Percentiles rank a stretch among this genome's conserved stretches.
Conservation (phyloP, 2,113 vertebrate genomes). For the Balaenoptera acutorostrata region DNA sequence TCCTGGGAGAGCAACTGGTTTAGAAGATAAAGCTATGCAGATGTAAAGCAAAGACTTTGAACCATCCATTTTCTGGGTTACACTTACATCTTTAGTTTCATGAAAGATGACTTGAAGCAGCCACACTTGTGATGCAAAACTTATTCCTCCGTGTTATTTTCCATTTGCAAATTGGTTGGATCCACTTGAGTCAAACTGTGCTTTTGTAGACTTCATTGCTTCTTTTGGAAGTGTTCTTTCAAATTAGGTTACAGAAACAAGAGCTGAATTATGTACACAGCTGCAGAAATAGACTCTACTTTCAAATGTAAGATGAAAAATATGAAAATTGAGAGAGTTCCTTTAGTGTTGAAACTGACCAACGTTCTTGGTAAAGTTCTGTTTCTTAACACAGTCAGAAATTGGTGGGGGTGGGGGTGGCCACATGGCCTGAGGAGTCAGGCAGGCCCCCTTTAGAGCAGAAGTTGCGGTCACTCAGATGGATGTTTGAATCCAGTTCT, state of each 20-base stretch:
- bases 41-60: not conserved
- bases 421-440: not conserved
- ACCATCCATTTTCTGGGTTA: not conserved
- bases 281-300: slow-evolving; percentile 30
- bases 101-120: not conserved
- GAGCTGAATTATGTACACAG: slow-evolving; percentile 20
- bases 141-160: not conserved
- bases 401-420: not conserved
- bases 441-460: not conserved
- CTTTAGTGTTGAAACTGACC: not conserved
- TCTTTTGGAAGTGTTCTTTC: slow-evolving; percentile 48
- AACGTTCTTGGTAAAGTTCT: not conserved
- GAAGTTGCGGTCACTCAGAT: not conserved
- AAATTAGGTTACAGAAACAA: slow-evolving; percentile 43
- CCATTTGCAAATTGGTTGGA: not conserved
- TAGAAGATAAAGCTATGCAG: not conserved
- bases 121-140: not conserved
- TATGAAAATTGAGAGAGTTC: not conserved
- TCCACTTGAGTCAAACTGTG: slow-evolving; percentile 13
- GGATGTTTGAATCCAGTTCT: not conserved
- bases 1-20: not conserved
- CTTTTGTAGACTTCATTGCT: slow-evolving; percentile 16
- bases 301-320: slow-evolving; percentile 30
- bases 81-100: not conserved
- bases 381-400: not conserved